Evolutionary conservation across 2,797 vertebrate genomes (phyloP).

Genomic region (Characodon lateralis): DNA sequence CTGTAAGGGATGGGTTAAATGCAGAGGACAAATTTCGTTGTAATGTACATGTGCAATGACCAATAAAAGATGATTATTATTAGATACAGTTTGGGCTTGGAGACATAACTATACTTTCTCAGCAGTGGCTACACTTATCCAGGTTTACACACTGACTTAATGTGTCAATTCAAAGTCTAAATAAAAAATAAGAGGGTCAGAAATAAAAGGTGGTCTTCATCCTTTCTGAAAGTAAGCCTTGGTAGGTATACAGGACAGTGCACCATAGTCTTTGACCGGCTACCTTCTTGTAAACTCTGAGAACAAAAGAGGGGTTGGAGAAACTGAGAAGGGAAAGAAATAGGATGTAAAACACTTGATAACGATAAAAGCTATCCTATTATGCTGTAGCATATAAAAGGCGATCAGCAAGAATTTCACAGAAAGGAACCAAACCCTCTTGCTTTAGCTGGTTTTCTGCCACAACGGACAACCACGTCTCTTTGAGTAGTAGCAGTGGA

Average conservation of each 20-base stretch:
- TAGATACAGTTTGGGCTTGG: background rate
- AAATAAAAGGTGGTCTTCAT: conserved; percentile 69
- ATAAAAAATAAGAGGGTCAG: conserved; percentile 48
- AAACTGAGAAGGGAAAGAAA: conserved; percentile 21
- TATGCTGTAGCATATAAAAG: conserved; percentile 19
- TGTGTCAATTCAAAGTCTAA: conserved; percentile 2
- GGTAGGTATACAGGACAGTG: conserved; percentile 51
- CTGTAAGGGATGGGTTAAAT: too few species aligned
- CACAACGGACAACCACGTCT: conserved; percentile 27
- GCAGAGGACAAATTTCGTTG: too few species aligned
- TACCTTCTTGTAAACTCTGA: conserved; percentile 48
- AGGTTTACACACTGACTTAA: too few species aligned
- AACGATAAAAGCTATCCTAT: conserved; percentile 49
- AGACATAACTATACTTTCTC: background rate
- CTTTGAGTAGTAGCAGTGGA: conserved; percentile 27
- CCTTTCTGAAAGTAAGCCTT: conserved; percentile 69
- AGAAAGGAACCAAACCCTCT: conserved; percentile 34
- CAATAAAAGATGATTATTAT: too few species aligned
- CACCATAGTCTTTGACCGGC: conserved; percentile 12
- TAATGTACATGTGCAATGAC: too few species aligned
- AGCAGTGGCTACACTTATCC: background rate
- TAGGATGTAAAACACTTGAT: conserved; percentile 25
- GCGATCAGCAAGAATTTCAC: conserved; percentile 1
- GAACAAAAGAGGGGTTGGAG: conserved; percentile 32
- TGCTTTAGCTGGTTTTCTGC: conserved; percentile 14